phyloP scores from a whole-genome alignment of 2,888 invertebrate species.

The Salticus scenicus region DNA sequence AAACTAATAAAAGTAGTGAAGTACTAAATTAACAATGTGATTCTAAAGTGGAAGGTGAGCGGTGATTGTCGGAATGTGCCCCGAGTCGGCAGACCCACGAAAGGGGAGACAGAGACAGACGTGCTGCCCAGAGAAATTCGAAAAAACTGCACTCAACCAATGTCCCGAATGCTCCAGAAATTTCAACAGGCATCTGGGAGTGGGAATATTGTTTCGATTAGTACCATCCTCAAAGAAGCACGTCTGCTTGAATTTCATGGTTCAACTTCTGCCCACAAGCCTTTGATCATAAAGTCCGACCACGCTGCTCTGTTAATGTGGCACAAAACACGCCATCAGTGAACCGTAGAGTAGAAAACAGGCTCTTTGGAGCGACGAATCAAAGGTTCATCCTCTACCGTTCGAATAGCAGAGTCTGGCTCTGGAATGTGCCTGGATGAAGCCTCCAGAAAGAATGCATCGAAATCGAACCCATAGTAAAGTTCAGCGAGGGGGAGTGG shows the following conservation, averaged over 20 bases:
- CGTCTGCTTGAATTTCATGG: not conserved
- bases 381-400: not conserved
- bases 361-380: not conserved
- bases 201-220: not conserved
- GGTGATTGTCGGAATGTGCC: slow-evolving; percentile 1
- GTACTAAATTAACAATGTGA: too few relatives aligned
- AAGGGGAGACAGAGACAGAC: not conserved
- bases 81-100: not conserved
- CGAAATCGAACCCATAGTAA: not conserved
- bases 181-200: not conserved
- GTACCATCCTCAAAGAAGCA: not conserved
- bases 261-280: not conserved
- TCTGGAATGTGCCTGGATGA: not conserved
- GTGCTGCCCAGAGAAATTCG: not conserved
- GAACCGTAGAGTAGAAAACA: not conserved
- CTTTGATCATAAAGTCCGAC: not conserved
- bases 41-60: not conserved
- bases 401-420: not conserved
- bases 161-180: not conserved
- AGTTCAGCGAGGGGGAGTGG: not conserved
- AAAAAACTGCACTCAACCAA: not conserved
- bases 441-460: not conserved
- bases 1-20: too few relatives aligned
- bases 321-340: not conserved
- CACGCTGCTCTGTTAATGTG: not conserved